Conservation (phyloP, 2,113 vertebrate species). For the Hoplias malabaricus region DNA sequence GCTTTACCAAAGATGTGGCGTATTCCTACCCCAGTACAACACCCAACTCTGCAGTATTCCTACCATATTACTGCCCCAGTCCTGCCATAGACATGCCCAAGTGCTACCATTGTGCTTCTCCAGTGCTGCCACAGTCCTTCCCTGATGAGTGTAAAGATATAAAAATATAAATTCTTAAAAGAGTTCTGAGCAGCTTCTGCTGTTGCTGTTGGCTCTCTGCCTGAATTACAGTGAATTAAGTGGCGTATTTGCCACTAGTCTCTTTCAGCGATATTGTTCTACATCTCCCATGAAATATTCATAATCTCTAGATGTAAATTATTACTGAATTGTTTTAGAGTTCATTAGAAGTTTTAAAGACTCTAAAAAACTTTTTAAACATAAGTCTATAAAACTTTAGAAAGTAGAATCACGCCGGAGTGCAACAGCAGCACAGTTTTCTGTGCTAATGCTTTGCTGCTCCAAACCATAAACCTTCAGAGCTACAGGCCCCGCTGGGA, state of each 20-base stretch:
- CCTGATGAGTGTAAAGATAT: neutral
- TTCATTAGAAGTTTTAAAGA: neutral
- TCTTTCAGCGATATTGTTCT: neutral
- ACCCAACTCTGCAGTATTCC: neutral
- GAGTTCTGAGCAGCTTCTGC: neutral
- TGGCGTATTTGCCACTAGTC: neutral
- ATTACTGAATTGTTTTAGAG: neutral
- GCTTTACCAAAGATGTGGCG: neutral
- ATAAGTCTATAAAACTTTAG: neutral
- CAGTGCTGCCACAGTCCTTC: too few species aligned
- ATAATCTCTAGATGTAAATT: neutral
- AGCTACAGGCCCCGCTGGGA: constrained; percentile 7
- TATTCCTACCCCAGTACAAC: neutral
- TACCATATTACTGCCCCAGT: neutral
- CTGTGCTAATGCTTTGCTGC: neutral
- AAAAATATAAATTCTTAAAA: neutral
- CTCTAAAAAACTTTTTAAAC: neutral
- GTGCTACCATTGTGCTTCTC: neutral
- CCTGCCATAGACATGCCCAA: neutral
- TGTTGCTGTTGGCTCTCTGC: neutral
- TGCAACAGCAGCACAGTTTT: neutral
- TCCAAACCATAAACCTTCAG: constrained; percentile 16
- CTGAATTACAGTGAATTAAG: neutral
- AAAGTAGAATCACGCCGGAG: neutral
- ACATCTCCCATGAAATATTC: constrained; percentile 5